Base-by-base conservation (phyloP, 2,888 invertebrate species). In the Agonopterix arenella region DNA sequence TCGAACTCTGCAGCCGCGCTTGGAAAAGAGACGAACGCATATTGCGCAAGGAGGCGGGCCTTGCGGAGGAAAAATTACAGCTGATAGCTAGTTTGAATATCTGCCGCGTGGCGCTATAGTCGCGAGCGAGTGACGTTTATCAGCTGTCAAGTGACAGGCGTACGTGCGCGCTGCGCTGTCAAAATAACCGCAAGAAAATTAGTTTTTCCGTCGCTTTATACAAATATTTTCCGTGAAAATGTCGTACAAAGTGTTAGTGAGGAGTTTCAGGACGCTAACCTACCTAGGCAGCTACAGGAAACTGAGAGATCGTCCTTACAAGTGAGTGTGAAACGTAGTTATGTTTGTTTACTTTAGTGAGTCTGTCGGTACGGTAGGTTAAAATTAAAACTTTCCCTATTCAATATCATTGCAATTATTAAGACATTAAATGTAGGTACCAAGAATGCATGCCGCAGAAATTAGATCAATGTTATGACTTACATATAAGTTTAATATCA, bases 11-110 rank as follows among this genome's bases (percentile, higher is more conserved):
- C 66, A 55, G 62, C 72, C 70, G 66, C 78, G 84, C 70, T 76
- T 68, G 59, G 70, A 68, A 88, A 76, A 84, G 84, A 84, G 88
- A 89, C 76, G 74, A 84, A 78, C 75, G 64, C 80, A 84, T 81
- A 80, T 80, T 76, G 79, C 84, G 83, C 80, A 80, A 77, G 75
- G 68, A 76, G 74, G 70, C 77, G 62, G 73, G 71, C 73, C 74
- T 76, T 78, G 81, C 80, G 70, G 78, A 79, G 74, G 71, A 78
- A 78, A 79, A 76, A 73, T 70, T 70, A 84, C 85, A 88, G 85
- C 85, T 84, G 85, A 85, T 85, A 82, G 68, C 67, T 60, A 59
- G 60, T 76, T 62, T 63, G 51, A 52, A 54, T 58, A 54, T 58
- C 53, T 49, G 54, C 66, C 81, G 56, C 58, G 70, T 58, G 70